These are phyloP conservation scores for Ptychochromis oligacanthus DNA, from an alignment of 2,113 vertebrate genomes.

Conservation along the genomic window DNA sequence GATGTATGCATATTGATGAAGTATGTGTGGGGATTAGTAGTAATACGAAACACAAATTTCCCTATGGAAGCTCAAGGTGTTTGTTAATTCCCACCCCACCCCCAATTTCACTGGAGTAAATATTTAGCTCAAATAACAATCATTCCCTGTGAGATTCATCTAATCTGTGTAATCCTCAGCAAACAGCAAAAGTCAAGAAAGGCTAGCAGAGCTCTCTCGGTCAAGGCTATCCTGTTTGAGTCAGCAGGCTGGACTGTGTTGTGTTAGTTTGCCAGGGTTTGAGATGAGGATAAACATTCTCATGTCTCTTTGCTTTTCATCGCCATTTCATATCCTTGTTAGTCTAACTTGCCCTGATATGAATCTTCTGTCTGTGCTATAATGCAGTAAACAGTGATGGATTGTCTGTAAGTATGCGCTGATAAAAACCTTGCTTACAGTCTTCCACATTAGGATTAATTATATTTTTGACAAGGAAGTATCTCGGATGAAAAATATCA, in stretches of 20 bases:
- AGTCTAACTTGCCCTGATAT: background rate
- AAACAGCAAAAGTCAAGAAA: constrained; percentile 64
- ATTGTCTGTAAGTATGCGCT: background rate
- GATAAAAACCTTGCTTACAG: background rate
- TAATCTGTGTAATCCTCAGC: constrained; percentile 59
- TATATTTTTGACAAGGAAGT: background rate
- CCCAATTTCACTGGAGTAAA: constrained; percentile 63
- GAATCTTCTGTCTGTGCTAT: background rate
- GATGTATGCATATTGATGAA: constrained; percentile 31
- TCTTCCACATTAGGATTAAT: background rate
- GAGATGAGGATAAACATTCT: background rate
- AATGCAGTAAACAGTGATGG: background rate
- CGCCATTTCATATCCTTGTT: background rate
- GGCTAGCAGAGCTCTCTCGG: background rate
- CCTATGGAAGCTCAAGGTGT: constrained; percentile 25
- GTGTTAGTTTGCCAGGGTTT: background rate
- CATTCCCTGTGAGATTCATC: constrained; percentile 44
- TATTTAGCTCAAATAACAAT: constrained; percentile 74
- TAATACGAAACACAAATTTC: constrained; percentile 46
- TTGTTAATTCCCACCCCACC: constrained; percentile 51
- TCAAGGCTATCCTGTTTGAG: constrained; percentile 35
- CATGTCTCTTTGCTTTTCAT: background rate
- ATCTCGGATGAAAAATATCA: background rate
- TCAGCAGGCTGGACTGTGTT: constrained; percentile 2
- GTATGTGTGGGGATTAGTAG: constrained; percentile 48